Evolutionary conservation across 2,113 vertebrate species (phyloP).

Genomic region (Erpornis zantholeuca): DNA sequence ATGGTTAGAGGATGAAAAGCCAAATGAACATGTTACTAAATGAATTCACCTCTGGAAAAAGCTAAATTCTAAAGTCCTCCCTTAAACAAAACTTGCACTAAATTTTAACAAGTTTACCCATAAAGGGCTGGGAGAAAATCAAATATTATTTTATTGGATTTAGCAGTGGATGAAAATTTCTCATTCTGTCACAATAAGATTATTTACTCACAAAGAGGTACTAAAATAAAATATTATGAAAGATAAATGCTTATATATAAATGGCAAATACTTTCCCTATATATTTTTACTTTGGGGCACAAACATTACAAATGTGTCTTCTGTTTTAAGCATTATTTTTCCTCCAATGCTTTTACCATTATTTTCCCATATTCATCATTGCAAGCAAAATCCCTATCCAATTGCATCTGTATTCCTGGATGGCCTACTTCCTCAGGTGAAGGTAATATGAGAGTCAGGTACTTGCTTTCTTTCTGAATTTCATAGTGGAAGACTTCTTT

Average conservation of each 20-base stretch:
- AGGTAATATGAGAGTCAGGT: neutral
- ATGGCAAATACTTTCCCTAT: neutral
- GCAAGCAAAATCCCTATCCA: neutral
- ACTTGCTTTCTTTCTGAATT: neutral
- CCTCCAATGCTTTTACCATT: neutral
- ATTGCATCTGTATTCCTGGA: neutral
- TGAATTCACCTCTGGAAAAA: neutral
- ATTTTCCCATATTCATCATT: neutral
- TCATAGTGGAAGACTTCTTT: neutral
- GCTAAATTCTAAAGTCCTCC: neutral
- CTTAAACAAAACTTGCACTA: neutral
- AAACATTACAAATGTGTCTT: neutral
- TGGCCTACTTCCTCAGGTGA: neutral
- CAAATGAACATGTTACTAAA: neutral
- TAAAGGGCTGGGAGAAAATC: neutral
- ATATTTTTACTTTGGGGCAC: neutral
- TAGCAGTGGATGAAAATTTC: slow-evolving; percentile 25
- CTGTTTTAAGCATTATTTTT: neutral
- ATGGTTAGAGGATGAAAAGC: neutral
- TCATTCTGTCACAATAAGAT: slow-evolving; percentile 39
- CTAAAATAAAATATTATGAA: slow-evolving; percentile 23
- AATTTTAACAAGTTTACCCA: neutral
- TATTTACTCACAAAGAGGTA: slow-evolving; percentile 1
- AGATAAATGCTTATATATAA: slow-evolving; percentile 23
- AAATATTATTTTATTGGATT: slow-evolving; percentile 18